Base-by-base conservation (phyloP, 2,797 vertebrate genomes). In the Furcifer pardalis region DNA sequence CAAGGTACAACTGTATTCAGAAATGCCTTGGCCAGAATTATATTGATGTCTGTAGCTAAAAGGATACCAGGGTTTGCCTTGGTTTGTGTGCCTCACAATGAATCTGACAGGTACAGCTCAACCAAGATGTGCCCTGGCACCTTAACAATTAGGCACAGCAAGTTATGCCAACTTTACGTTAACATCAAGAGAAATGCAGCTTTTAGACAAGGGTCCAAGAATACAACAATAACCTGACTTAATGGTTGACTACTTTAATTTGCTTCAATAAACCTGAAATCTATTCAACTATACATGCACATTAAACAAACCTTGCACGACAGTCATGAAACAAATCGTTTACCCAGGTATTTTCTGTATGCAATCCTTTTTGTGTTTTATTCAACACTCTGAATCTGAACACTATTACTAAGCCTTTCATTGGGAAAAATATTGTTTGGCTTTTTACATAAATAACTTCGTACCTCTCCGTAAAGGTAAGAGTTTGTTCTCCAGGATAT, bases 401-500 rank as follows among this genome's bases (percentile, higher is more conserved):
- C 10, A 40, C 5, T n/a, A 42, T 21, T 17, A 56, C 72, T 19
- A 73, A 65, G 19, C 2, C 2, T 42, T 80, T 74, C 73, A 72
- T 35, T 40, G 19, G 72, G 32, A 15, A 5, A 46, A 71, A 77
- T 37, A 63, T 13, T 8, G 10, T 10, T 76, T 65, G 21, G 52
- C n/a, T 69, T 15, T 37, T 46, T 69, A 15, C 63, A 23, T 5
- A 42, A 86, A 86, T 72, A 52, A 35, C 35, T 63, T 52, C 13
- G 0, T 84, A 99, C 98, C 98, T 97, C 98, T 94, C 7, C 98
- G 96, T 46, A 99, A 89, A 0, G 98, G 98, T 15, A 99, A 95
- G 75, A 99, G 95, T 82, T 99, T 99, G 92, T 99, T 99, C 95
- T 99, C 98, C 71, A 99, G 94, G 84, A 99, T 96, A 2, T 99